These are phyloP conservation scores for Genyomyrus donnyi DNA, from an alignment of 2,113 vertebrate species.

Conservation along the genomic window DNA sequence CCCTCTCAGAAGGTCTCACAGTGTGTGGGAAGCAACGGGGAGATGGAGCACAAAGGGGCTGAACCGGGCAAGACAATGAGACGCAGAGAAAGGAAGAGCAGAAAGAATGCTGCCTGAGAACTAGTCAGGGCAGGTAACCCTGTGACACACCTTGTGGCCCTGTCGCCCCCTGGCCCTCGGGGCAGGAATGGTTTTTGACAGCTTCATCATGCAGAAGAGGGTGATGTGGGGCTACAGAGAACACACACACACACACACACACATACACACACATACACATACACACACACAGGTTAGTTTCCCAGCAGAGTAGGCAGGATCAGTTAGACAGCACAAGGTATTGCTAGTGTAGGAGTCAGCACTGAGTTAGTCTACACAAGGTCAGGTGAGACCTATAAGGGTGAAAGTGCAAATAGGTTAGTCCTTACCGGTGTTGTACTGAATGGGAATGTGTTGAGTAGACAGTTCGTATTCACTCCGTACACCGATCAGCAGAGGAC, in stretches of 20 bases:
- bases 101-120: not conserved
- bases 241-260: not conserved
- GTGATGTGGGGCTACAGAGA: conserved; percentile 20
- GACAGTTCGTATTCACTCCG: conserved; percentile 80
- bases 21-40: not conserved
- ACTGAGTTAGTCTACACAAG: not conserved
- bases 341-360: not conserved
- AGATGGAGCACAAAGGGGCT: not conserved
- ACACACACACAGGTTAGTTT: not conserved
- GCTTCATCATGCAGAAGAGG: conserved; percentile 6
- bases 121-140: not conserved
- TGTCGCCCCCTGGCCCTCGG: not conserved
- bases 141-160: conserved; percentile 12
- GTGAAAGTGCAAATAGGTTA: conserved; percentile 8
- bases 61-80: not conserved
- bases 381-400: not conserved
- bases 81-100: not conserved
- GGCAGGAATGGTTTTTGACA: not conserved
- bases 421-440: conserved; percentile 80
- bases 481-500: conserved; percentile 91
- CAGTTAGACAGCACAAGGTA: not conserved
- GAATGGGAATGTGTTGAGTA: conserved; percentile 78
- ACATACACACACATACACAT: conserved; percentile 1
- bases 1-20: not conserved
- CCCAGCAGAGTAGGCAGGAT: not conserved